Base-by-base conservation (phyloP, 2,888 invertebrate species). In the Cephus sareptanus region DNA sequence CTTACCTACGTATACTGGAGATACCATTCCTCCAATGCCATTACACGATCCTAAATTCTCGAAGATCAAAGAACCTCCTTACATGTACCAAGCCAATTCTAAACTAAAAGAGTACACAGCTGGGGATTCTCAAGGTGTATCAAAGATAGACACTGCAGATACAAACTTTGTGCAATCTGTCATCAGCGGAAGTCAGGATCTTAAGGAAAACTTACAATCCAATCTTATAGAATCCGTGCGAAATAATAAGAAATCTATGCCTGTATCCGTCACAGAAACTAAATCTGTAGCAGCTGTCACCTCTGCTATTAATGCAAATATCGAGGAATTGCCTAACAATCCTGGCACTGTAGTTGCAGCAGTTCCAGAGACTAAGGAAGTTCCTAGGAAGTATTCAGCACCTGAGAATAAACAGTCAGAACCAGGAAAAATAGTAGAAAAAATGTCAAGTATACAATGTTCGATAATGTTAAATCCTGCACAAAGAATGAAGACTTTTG, bases 371-470 rank as follows among this genome's bases (percentile, higher is more conserved):
- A 13, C 37, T 37, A 31, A 69, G n/a, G 31, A 69, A 69, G 1
- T 31, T 12, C 37, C 1, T 79, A 15, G 73, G 34, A 78, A 80
- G 71, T 15, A 77, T 79, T 40, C 79, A 78, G 69, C 33, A 12
- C 30, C 30, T 30, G 30, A 70, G 12, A 40, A 15, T 40, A 78
- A 80, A 69, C 23, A 76, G 77, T 34, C 80, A 79, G 69, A 31
- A 12, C 70, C 70, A 31, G 30, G 15, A 13, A 83, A 81, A 70
- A 75, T 82, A 34, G n/a, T 75, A 33, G 70, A 30, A 70, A 70
- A 70, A 70, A 33, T 70, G 31, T 78, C 83, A 31, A 87, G 82
- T 73, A 82, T 89, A 30, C 88, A 87, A 75, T 83, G 79, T 73
- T 83, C 87, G 12, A 76, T 88, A 37, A 11, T 76, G 81, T 31